Percentiles rank a stretch among this genome's conserved stretches.
Evolutionary conservation across 2,797 vertebrate species (phyloP).

Genomic region (Microtus californicus): DNA sequence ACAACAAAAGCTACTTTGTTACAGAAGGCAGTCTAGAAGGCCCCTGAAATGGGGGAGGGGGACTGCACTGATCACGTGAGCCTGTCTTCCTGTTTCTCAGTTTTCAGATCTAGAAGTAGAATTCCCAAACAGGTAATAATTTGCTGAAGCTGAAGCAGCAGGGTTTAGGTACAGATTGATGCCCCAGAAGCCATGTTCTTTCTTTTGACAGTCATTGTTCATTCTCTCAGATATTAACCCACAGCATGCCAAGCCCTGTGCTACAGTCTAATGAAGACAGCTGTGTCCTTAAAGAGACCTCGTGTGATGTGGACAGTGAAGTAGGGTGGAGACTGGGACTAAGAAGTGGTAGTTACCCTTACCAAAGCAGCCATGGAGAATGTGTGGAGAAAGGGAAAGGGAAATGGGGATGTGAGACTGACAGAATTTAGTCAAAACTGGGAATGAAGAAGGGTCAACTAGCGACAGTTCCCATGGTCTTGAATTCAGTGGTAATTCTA

Average conservation of each 20-base stretch:
- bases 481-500: neutral
- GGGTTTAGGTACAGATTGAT: neutral
- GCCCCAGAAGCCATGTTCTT: neutral
- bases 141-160: neutral
- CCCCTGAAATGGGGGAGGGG: constrained; percentile 8
- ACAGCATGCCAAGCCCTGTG: neutral
- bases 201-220: constrained; percentile 42
- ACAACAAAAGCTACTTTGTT: constrained; percentile 55
- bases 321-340: neutral
- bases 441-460: neutral
- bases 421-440: neutral
- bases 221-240: constrained; percentile 9
- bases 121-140: constrained; percentile 8
- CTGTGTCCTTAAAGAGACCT: neutral
- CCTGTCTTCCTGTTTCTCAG: neutral
- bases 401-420: neutral
- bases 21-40: constrained; percentile 42
- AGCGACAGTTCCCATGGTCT: neutral
- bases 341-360: neutral
- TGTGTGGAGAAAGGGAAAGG: too few relatives aligned
- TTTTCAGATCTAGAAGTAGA: constrained; percentile 46
- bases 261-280: constrained; percentile 12
- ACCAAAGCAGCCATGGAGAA: neutral
- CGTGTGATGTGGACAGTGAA: neutral
- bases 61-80: neutral